Evolutionary conservation across 1,140 invertebrate genomes (phyloP).

Genomic region (Brachionus plicatilis): DNA sequence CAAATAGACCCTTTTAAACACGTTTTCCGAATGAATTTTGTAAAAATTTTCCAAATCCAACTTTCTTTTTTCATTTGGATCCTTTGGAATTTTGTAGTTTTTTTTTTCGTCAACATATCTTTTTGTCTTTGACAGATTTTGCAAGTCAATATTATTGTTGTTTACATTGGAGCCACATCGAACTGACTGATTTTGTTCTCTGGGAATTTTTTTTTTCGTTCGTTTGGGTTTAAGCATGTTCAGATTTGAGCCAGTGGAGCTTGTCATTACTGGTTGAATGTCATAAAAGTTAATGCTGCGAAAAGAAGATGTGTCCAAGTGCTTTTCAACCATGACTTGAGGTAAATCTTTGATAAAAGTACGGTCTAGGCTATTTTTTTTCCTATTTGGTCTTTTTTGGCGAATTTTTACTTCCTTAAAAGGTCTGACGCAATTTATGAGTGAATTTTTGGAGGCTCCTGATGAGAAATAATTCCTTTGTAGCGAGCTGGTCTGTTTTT

Average conservation of each 20-base stretch:
- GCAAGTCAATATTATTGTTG: neutral
- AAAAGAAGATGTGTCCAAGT: neutral
- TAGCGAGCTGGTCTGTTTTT: neutral
- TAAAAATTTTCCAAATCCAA: neutral
- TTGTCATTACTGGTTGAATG: neutral
- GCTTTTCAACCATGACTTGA: neutral
- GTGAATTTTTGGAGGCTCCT: neutral
- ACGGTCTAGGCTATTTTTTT: neutral
- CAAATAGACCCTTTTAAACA: neutral
- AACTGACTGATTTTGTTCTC: neutral
- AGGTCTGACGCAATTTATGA: neutral
- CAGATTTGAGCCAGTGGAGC: neutral
- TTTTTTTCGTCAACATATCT: neutral
- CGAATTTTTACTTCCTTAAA: neutral
- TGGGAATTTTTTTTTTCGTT: neutral
- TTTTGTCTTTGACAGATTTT: neutral
- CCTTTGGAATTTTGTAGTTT: neutral
- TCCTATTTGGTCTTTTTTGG: neutral
- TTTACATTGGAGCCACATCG: neutral
- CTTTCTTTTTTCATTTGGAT: neutral
- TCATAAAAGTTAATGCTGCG: neutral
- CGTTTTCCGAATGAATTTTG: neutral
- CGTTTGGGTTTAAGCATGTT: neutral
- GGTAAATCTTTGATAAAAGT: neutral
- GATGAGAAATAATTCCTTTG: neutral